Base-by-base conservation (phyloP, 2,888 invertebrate genomes). In the Cartodere bifasciata region DNA sequence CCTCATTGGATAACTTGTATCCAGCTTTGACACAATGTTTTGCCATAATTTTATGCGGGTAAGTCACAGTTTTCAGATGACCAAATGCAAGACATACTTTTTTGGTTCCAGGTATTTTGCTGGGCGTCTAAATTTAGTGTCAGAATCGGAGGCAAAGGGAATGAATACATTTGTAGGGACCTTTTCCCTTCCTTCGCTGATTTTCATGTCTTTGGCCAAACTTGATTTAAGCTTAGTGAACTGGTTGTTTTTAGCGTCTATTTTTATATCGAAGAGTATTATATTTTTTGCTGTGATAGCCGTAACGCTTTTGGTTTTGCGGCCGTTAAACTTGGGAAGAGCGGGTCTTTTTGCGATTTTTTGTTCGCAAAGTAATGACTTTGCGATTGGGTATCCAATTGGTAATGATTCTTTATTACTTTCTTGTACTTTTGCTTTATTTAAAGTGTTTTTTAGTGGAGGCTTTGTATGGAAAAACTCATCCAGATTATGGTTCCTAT, bases 321-420 rank as follows among this genome's bases (percentile, higher is more conserved):
- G 82, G 51, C 87, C 88, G 4, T 55, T 79, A 11, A 80, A 88
- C 59, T 70, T 81, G 41, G 86, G 86, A 3, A 72, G 81, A 49
- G 86, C 90, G 24, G 94, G 91, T 9, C 68, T 95, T 35, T 85
- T 86, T 68, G 87, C 86, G 11, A 92, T 95, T 50, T 94, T 94
- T 58, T 83, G 86, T 46, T 94, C 94, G 1, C 94, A 94, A 56
- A 92, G 91, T 55, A 95, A 95, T 68, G 95, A 95, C 61, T 94
- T 95, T 64, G 94, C 95, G 12, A 74, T 95, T 45, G 94, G 94
- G 38, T 91, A 82, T 63, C 94, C 95, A 4, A 90, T 94, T 46
- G 80, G 91, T 87, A 67, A 74, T 7, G 20, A 20, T 20, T 20
- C 6, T 20, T 20, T 20, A 7, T 20, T 9, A 20, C 9, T 20